Evolutionary conservation across 2,797 vertebrate species (phyloP).

Genomic region (Pseudotriccus pelzelni): DNA sequence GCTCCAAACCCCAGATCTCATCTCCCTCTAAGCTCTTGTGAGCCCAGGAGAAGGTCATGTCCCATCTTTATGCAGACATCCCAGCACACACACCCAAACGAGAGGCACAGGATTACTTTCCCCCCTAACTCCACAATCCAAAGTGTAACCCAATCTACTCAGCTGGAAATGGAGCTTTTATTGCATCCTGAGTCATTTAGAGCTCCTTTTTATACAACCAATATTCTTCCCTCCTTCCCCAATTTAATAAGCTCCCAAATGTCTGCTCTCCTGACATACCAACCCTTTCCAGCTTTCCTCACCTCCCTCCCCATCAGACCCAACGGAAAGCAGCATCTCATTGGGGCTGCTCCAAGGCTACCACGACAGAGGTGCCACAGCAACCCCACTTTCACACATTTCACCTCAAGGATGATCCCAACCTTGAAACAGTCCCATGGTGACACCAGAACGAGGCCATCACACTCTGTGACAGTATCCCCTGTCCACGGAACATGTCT

Average conservation of each 20-base stretch:
- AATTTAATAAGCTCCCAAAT: constrained; percentile 3
- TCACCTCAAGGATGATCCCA: background rate
- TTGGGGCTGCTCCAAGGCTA: background rate
- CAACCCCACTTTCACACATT: background rate
- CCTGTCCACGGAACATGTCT: background rate
- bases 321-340: background rate
- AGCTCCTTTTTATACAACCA: constrained; percentile 14
- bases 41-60: background rate
- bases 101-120: background rate
- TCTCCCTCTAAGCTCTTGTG: background rate
- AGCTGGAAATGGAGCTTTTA: constrained; percentile 25
- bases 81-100: background rate
- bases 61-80: background rate
- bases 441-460: background rate
- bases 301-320: background rate
- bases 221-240: background rate
- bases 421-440: background rate
- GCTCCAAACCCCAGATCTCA: background rate
- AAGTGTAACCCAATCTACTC: background rate
- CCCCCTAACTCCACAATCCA: background rate
- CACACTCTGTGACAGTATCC: rapidly evolving
- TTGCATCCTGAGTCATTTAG: constrained; percentile 10
- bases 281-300: background rate
- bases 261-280: background rate
- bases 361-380: background rate